Base-by-base conservation (phyloP, 2,888 invertebrate species). In the Trichopria drosophilae region DNA sequence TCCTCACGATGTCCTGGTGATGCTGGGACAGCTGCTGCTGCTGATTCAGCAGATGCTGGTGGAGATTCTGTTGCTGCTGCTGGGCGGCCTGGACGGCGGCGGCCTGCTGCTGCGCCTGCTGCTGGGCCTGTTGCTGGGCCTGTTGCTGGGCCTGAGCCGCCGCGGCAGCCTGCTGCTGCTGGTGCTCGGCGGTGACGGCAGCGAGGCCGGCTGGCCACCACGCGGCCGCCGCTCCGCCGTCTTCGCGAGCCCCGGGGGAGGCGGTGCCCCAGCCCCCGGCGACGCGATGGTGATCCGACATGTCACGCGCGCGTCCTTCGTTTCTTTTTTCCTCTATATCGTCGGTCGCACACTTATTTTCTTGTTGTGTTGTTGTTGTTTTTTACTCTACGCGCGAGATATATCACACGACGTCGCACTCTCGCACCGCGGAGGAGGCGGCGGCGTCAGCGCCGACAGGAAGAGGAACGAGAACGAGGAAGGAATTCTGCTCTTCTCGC, bases 271-370 rank as follows among this genome's bases (percentile, higher is more conserved):
- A 81, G 75, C 82, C 83, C 82, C 83, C 82, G 77, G 81, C 80
- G 72, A 82, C 81, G 68, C 81, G 79, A 75, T 82, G 82, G 77
- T 83, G 82, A 77, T 83, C 84, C 78, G 83, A 83, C 84, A 84
- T 83, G 65, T 66, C 68, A 61, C 63, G 55, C 60, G 59, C 59
- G 63, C 60, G 47, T 44, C 26, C 34, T 35, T 44, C 47, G 49
- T 56, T 47, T 49, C 49, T n/a, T n/a, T n/a, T n/a, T n/a, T n/a
- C n/a, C n/a, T n/a, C n/a, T n/a, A n/a, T n/a, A n/a, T 35, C 55
- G 46, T 62, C 61, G 60, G 58, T 64, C 64, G 60, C 64, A 66
- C 65, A 64, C 61, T 64, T 18, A 35, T n/a, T 15, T 18, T 16
- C 18, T 13, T 6, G 9, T 16, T 18, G 5, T 4, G 6, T 10